These are phyloP conservation scores for Sipha flava DNA, from an alignment of 1,140 invertebrate genomes.

Conservation along the genomic window DNA sequence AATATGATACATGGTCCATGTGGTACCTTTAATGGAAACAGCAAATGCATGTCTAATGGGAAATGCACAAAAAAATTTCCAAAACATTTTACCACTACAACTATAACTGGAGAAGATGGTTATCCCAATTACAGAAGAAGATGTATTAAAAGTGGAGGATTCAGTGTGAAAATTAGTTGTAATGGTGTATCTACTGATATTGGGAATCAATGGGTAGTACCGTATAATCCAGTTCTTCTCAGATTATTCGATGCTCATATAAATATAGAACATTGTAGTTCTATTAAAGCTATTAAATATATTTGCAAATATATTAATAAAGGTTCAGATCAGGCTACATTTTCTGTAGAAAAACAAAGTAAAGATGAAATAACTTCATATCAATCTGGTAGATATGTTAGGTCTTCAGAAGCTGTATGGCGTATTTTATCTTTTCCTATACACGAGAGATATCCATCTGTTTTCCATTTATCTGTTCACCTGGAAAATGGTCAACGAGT, in stretches of 20 bases:
- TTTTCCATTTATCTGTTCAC: too few species aligned
- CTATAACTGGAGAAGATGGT: slow-evolving; percentile 42
- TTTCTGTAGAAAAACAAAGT: slow-evolving; percentile 33
- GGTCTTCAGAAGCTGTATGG: slow-evolving; percentile 43
- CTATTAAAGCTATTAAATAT: slow-evolving; percentile 44
- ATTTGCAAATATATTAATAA: slow-evolving; percentile 46
- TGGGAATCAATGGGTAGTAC: slow-evolving; percentile 44
- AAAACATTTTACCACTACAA: slow-evolving; percentile 38
- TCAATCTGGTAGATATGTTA: slow-evolving; percentile 42
- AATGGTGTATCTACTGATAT: too few species aligned
- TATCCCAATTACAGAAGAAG: slow-evolving; percentile 44
- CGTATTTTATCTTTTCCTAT: too few species aligned
- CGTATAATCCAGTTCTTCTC: slow-evolving; percentile 41
- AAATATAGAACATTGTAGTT: slow-evolving; percentile 43
- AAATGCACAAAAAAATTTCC: slow-evolving; percentile 46
- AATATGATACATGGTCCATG: slow-evolving; percentile 54
- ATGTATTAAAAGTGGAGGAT: slow-evolving; percentile 32
- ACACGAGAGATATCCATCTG: slow-evolving; percentile 40
- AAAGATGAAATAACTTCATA: slow-evolving; percentile 44
- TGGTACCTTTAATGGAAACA: slow-evolving; percentile 43
- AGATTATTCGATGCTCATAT: slow-evolving; percentile 42
- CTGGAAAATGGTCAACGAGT: too few species aligned
- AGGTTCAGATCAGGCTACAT: slow-evolving; percentile 34
- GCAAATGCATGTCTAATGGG: slow-evolving; percentile 47
- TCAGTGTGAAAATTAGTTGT: slow-evolving; percentile 42